A percentile compares a stretch with the other conserved stretches of the same genome.
Conservation (phyloP, 1,140 invertebrate species). For the Bemisia tabaci region DNA sequence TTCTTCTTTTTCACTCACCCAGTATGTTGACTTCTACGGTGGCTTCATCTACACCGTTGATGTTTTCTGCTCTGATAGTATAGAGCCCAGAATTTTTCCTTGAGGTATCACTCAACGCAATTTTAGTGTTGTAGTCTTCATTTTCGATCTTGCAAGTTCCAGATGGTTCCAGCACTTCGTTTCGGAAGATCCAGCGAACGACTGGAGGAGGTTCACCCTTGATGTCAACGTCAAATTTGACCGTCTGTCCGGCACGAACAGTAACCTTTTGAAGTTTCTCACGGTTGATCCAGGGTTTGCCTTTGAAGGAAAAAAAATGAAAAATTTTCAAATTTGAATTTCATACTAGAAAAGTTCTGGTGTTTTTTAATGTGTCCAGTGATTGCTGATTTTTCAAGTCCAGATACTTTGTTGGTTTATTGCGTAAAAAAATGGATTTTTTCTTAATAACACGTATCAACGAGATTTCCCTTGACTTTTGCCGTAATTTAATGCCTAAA, state of each 20-base stretch:
- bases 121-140: conserved; percentile 83
- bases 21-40: conserved; percentile 87
- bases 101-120: conserved; percentile 63
- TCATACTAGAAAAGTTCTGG: background rate
- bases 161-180: conserved; percentile 43
- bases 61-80: conserved; percentile 80
- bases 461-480: too few relatives aligned
- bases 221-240: conserved; percentile 87
- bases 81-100: conserved; percentile 82
- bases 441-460: too few relatives aligned
- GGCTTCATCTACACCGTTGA: conserved; percentile 84
- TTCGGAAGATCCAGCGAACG: conserved; percentile 73
- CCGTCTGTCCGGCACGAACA: conserved; percentile 76
- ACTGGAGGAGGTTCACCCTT: conserved; percentile 90
- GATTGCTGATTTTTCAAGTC: too few relatives aligned
- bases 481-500: too few relatives aligned
- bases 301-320: conserved; percentile 35
- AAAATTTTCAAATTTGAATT: background rate
- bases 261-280: conserved; percentile 81
- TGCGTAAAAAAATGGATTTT: too few relatives aligned
- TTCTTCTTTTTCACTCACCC: conserved; percentile 43
- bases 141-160: conserved; percentile 64
- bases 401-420: too few relatives aligned
- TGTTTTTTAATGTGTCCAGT: too few relatives aligned
- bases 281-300: conserved; percentile 81